Conservation (phyloP, 2,888 invertebrate species). For the Campaea margaritaria region DNA sequence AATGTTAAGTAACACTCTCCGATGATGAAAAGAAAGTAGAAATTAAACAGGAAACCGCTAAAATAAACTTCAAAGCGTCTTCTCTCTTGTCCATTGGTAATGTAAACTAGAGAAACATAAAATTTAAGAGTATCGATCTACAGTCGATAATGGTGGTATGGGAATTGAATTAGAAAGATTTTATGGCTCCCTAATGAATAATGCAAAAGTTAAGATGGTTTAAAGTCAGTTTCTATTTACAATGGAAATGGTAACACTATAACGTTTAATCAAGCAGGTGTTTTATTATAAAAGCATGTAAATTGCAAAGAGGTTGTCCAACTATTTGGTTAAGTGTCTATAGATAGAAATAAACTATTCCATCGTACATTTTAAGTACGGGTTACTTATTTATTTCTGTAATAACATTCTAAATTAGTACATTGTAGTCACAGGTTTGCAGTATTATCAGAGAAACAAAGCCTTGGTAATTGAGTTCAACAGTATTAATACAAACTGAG, state of each 20-base stretch:
- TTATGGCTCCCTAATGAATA: constrained; percentile 42
- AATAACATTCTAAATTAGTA: too few species aligned
- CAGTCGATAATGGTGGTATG: constrained; percentile 38
- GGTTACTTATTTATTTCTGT: too few species aligned
- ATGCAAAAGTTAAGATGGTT: constrained; percentile 35
- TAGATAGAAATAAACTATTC: too few species aligned
- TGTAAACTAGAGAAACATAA: constrained; percentile 45
- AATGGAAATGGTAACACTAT: constrained; percentile 21
- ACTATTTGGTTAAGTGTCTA: background rate
- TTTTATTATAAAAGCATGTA: background rate
- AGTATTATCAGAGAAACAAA: too few species aligned
- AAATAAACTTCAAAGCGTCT: constrained; percentile 47
- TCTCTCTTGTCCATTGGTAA: constrained; percentile 42
- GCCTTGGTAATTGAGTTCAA: too few species aligned
- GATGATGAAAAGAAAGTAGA: constrained; percentile 41
- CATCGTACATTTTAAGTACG: too few species aligned
- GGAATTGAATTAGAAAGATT: constrained; percentile 40
- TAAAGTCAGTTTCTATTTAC: constrained; percentile 17
- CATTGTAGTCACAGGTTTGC: too few species aligned
- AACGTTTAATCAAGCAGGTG: background rate
- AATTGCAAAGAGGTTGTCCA: background rate
- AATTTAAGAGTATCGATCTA: constrained; percentile 44
- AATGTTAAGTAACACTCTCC: constrained; percentile 29
- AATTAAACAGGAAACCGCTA: constrained; percentile 51
- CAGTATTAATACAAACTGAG: too few species aligned